Base-by-base conservation (phyloP, 1,140 invertebrate genomes). In the Macrosteles quadrilineatus region DNA sequence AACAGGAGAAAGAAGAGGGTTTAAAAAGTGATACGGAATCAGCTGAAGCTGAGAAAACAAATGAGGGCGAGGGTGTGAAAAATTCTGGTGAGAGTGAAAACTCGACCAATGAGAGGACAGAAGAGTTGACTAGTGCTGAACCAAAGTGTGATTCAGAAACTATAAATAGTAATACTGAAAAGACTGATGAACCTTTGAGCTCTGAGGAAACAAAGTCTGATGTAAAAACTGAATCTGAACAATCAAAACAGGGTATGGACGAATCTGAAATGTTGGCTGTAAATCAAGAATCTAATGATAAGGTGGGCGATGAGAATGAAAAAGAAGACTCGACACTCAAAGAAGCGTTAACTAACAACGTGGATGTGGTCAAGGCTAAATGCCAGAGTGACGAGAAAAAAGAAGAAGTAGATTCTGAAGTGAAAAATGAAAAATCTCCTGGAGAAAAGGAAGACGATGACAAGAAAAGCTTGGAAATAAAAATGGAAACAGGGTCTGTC, bases 381-480 rank as follows among this genome's bases (percentile, higher is more conserved):
- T 6, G 32, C 32, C 32, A 36, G 32, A 36, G 14, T 36, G 32
- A 36, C 14, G 32, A 4, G 4, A 4, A 4, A 6, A 36, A 36
- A 36, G 32, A 36, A 4, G 14, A 14, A 6, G 32, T 36, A 36
- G 14, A 36, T 14, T 6, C 32, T 36, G 71, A 72, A 43, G 71
- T 80, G 82, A 71, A 80, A 80, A 29, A 83, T 12, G 83, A 85
- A 75, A 87, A 88, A 79, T 85, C 85, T 23, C 4, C 14, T 14
- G 4, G 4, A 36, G 87, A 73, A 63, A 68, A 64, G 25, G 65
- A 70, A 50, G 67, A 73, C 66, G 32, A 47, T 27, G 47, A 71
- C 2, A 69, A 72, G 70, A 47, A 73, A 55, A 50, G 62, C 14
- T 31, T 30, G 6, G 55, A 59, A 30, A 9, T 59, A 11, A 59